These are phyloP conservation scores for Coremacera marginata DNA, from an alignment of 2,888 invertebrate genomes.

Conservation along the genomic window DNA sequence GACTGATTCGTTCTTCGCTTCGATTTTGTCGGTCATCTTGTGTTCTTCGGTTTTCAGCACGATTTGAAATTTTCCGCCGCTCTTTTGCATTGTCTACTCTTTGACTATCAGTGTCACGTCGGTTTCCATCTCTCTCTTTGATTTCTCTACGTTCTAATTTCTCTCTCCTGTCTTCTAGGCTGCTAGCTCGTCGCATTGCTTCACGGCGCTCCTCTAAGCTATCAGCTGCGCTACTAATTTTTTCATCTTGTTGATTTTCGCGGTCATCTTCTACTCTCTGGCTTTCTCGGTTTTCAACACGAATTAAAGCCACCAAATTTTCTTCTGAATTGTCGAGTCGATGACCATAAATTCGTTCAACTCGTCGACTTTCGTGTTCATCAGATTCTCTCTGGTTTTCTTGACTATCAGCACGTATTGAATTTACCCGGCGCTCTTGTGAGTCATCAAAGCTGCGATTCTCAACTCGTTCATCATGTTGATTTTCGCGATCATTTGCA, in stretches of 20 bases:
- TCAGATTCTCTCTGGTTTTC: neutral
- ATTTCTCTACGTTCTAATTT: neutral
- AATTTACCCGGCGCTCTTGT: neutral
- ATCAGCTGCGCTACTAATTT: neutral
- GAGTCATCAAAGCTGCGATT: neutral
- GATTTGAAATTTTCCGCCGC: too few relatives aligned
- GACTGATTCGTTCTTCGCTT: neutral
- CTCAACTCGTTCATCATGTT: neutral
- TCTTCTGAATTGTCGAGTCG: neutral
- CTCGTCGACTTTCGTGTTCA: neutral
- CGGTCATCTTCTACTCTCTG: neutral
- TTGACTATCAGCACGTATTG: neutral
- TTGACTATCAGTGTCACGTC: neutral
- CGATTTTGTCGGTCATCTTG: slow-evolving; percentile 1
- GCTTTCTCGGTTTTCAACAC: neutral
- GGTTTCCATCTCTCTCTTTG: neutral
- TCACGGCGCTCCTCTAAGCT: slow-evolving; percentile 3
- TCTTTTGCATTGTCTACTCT: too few relatives aligned
- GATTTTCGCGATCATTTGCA: neutral
- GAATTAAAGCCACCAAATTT: neutral
- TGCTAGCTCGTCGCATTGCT: neutral
- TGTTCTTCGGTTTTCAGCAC: too few relatives aligned
- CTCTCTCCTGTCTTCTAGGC: neutral
- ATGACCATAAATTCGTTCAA: neutral
- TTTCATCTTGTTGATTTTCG: neutral